A percentile compares a stretch with the other conserved stretches of the same genome.
These are phyloP conservation scores for Acanthurus leucopareius DNA, from an alignment of 2,797 vertebrate species.

Conservation along the genomic window DNA sequence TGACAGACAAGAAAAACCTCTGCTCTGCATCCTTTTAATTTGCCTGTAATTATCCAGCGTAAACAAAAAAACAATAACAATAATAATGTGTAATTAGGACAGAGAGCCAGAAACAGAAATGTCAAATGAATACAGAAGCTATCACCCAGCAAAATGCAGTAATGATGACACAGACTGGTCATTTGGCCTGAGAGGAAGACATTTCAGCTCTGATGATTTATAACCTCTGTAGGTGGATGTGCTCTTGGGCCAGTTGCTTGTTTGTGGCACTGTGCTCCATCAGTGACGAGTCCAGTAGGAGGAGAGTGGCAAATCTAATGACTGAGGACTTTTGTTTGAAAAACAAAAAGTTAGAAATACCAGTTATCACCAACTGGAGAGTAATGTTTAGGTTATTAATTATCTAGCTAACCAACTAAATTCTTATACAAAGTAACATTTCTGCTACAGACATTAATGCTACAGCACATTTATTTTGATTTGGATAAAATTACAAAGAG, in stretches of 20 bases:
- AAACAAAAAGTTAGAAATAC: background rate
- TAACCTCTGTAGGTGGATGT: slow-evolving; percentile 4
- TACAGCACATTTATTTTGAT: background rate
- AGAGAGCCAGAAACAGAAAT: slow-evolving; percentile 20
- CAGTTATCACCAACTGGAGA: too few relatives aligned
- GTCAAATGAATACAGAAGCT: slow-evolving; percentile 28
- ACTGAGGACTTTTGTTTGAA: background rate
- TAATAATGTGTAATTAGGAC: slow-evolving; percentile 27
- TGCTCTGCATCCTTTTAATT: background rate
- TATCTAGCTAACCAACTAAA: background rate
- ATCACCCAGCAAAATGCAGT: slow-evolving; percentile 1
- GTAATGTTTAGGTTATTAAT: background rate
- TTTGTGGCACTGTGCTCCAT: background rate
- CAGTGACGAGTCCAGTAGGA: background rate
- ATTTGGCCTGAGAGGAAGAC: slow-evolving; percentile 9
- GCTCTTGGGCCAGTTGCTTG: slow-evolving; percentile 7
- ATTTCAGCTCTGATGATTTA: slow-evolving; percentile 1
- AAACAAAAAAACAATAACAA: slow-evolving; percentile 9
- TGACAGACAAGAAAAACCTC: background rate
- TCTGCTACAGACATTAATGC: background rate
- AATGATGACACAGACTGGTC: slow-evolving; percentile 19
- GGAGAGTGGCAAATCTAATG: background rate
- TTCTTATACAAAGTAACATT: background rate
- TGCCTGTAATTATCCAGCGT: slow-evolving; percentile 22
- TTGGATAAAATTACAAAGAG: background rate